Base-by-base conservation (phyloP, 2,888 invertebrate species). In the Mayetiola destructor region DNA sequence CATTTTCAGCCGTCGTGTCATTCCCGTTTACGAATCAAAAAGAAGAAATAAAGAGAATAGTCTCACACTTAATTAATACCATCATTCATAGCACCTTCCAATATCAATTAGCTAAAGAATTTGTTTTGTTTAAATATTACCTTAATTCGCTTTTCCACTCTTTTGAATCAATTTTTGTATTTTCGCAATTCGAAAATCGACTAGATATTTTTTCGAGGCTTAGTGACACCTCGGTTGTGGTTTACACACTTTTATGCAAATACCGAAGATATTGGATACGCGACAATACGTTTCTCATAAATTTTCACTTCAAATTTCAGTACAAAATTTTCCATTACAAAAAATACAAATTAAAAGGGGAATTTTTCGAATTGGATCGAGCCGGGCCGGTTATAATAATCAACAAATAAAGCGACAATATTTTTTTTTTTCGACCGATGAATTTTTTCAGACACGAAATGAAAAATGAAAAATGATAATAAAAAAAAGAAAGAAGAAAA, bases 161-260 rank as follows among this genome's bases (percentile, higher is more conserved):
- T n/a, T n/a, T n/a, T n/a, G n/a, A n/a, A n/a, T n/a, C n/a, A 12
- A 48, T 48, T 48, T 48, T 40, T n/a, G 27, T 48, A 27, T 27
- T 48, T n/a, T 48, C 9, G 5, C 27, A 48, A 27, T 27, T 9
- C 6, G 27, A n/a, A 21, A 42, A 23, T 8, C 2, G 27, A 23
- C 27, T 48, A 27, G 9, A 5, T 3, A 9, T 39, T 39, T 10
- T 8, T 27, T 27, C n/a, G 27, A 20, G 10, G n/a, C 18, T 53
- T 53, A 30, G 53, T 27, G 29, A 53, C 53, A 53, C 53, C 53
- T 55, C 56, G 42, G 39, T 56, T 56, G 56, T 29, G 32, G 40
- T 18, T 56, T 40, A 56, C 56, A 56, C 56, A 56, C 56, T 42
- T 56, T 56, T 56, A 56, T 56, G 40, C 56, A 56, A 56, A 53